These are phyloP conservation scores for Sceloporus undulatus DNA, from an alignment of 2,113 vertebrate genomes.

Conservation along the genomic window DNA sequence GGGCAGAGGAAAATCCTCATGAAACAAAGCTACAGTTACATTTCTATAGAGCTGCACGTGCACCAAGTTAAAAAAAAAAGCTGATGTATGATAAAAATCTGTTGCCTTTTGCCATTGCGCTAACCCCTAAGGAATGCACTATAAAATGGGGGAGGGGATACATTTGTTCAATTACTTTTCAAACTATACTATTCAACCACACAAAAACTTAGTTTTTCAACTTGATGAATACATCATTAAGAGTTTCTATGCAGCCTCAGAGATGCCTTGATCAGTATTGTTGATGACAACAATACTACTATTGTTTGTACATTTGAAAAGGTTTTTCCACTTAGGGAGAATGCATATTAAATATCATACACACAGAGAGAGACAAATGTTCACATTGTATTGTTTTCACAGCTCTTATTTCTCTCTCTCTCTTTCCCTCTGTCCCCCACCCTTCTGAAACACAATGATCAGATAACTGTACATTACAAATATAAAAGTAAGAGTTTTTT, in stretches of 20 bases:
- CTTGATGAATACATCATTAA: slow-evolving; percentile 77
- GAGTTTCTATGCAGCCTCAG: slow-evolving; percentile 75
- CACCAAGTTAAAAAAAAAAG: slow-evolving; percentile 43
- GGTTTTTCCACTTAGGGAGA: slow-evolving; percentile 69
- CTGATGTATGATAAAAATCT: slow-evolving; percentile 64
- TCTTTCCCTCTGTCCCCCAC: slow-evolving; percentile 18
- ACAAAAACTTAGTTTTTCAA: slow-evolving; percentile 74
- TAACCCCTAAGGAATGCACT: slow-evolving; percentile 72
- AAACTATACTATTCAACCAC: slow-evolving; percentile 67
- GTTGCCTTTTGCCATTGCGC: slow-evolving; percentile 74
- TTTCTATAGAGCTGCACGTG: slow-evolving; percentile 55
- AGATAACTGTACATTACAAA: slow-evolving; percentile 13
- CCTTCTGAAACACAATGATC: slow-evolving; percentile 22
- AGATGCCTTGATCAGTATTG: slow-evolving; percentile 73
- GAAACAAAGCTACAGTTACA: slow-evolving; percentile 75
- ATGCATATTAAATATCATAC: slow-evolving; percentile 52
- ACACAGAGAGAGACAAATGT: background rate
- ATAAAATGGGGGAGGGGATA: slow-evolving; percentile 52
- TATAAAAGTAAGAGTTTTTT: slow-evolving; percentile 13
- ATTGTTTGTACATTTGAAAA: slow-evolving; percentile 79
- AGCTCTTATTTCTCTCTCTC: slow-evolving; percentile 20
- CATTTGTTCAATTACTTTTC: slow-evolving; percentile 75
- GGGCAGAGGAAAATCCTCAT: slow-evolving; percentile 56
- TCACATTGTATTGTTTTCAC: slow-evolving; percentile 47
- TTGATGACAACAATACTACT: slow-evolving; percentile 77